Percentiles rank a stretch among this genome's conserved stretches.
Evolutionary conservation across 1,140 invertebrate species (phyloP).

Genomic region (Zaprionus nigranus): DNA sequence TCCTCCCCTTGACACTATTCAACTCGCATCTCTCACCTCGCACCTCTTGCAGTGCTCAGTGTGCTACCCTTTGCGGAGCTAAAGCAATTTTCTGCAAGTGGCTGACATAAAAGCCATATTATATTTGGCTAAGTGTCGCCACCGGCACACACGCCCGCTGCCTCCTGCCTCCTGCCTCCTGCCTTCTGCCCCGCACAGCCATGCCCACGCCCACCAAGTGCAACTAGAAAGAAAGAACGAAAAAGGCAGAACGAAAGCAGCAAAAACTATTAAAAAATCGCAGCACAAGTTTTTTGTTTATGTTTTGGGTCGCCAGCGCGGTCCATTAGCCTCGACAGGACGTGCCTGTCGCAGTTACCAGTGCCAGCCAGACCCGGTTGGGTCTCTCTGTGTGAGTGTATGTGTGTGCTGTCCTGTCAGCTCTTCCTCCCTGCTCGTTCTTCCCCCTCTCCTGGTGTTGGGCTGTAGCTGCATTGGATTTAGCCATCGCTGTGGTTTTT

Average conservation of each 20-base stretch:
- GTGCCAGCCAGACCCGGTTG: background rate
- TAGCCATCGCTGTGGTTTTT: constrained; percentile 60
- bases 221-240: background rate
- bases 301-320: constrained; percentile 70
- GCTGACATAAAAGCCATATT: constrained; percentile 80
- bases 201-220: constrained; percentile 8
- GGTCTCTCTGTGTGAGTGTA: background rate
- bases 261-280: constrained; percentile 78
- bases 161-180: background rate
- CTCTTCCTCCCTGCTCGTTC: background rate
- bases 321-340: constrained; percentile 66
- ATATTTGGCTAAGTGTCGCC: constrained; percentile 81
- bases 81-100: constrained; percentile 78
- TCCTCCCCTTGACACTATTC: background rate
- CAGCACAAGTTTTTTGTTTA: constrained; percentile 77
- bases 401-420: background rate
- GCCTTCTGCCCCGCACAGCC: background rate
- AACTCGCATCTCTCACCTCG: too few species aligned
- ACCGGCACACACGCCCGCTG: constrained; percentile 47
- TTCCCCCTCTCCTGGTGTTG: constrained; percentile 3
- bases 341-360: constrained; percentile 50
- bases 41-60: background rate
- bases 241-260: constrained; percentile 7
- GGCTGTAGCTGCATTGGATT: constrained; percentile 34
- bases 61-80: constrained; percentile 25